phyloP scores from a whole-genome alignment of 2,113 vertebrate species.

The Zosterops lateralis region DNA sequence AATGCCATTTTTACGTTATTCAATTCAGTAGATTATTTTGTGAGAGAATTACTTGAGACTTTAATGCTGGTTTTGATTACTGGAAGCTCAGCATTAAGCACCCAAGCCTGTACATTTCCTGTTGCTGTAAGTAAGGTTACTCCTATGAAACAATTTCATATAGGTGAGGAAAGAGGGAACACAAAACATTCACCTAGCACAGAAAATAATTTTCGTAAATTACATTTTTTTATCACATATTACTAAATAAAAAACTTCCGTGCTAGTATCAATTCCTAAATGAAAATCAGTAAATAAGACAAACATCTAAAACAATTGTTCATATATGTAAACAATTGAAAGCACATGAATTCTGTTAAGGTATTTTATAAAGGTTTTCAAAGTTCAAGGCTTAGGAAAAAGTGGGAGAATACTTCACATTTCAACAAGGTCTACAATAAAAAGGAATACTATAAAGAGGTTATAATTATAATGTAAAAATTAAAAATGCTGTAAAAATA shows the following conservation, averaged over 20 bases:
- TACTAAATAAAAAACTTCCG: constrained; percentile 4
- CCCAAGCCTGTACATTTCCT: background rate
- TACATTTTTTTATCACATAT: constrained; percentile 5
- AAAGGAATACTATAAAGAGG: constrained; percentile 75
- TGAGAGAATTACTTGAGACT: background rate
- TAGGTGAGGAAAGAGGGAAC: constrained; percentile 20
- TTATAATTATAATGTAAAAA: constrained; percentile 56
- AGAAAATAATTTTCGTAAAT: constrained; percentile 14
- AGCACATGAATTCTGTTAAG: constrained; percentile 48
- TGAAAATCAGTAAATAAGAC: constrained; percentile 52
- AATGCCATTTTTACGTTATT: background rate
- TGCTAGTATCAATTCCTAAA: constrained; percentile 39
- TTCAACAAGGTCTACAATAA: constrained; percentile 55
- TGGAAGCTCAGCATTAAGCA: constrained; percentile 44
- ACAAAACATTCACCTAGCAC: constrained; percentile 27
- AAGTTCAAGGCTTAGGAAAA: constrained; percentile 7
- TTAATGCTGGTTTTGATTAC: constrained; percentile 17
- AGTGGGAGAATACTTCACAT: constrained; percentile 37
- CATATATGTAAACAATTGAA: constrained; percentile 65
- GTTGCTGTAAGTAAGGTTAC: constrained; percentile 24
- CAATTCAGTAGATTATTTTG: background rate
- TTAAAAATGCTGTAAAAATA: constrained; percentile 26
- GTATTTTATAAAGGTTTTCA: constrained; percentile 26
- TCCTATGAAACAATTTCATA: background rate
- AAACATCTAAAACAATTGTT: constrained; percentile 60